phyloP scores from a whole-genome alignment of 2,888 invertebrate genomes.

The Athripsodes cinereus region DNA sequence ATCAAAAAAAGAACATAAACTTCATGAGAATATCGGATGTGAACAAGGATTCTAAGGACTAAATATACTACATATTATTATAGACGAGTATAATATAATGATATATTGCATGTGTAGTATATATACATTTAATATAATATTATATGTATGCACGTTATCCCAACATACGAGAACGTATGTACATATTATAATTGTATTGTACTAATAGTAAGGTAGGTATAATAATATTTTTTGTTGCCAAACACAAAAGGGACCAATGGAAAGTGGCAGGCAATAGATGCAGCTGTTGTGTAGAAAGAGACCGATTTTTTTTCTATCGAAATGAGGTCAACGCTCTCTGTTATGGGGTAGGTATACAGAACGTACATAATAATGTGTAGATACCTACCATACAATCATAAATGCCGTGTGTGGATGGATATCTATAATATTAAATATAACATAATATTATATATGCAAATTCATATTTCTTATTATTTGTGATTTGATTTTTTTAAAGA shows the following conservation, averaged over 20 bases:
- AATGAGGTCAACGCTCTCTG: constrained; percentile 24
- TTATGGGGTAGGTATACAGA: not conserved
- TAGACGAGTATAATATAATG: too few relatives aligned
- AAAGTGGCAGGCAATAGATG: constrained; percentile 12
- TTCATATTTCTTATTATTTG: too few relatives aligned
- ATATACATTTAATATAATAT: too few relatives aligned
- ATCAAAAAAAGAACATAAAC: not conserved
- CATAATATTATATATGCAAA: too few relatives aligned
- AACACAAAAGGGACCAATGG: constrained; percentile 17
- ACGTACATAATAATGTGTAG: constrained; percentile 2
- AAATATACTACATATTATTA: not conserved
- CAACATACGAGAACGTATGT: too few relatives aligned
- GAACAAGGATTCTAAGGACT: not conserved
- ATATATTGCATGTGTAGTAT: too few relatives aligned
- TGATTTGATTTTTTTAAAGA: too few relatives aligned
- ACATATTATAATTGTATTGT: too few relatives aligned
- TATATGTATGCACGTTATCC: too few relatives aligned
- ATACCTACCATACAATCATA: not conserved
- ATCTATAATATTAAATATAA: too few relatives aligned
- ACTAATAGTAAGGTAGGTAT: too few relatives aligned
- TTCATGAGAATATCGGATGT: not conserved
- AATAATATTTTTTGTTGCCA: constrained; percentile 16
- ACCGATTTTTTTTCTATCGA: constrained; percentile 20
- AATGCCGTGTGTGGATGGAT: too few relatives aligned
- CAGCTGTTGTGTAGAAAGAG: constrained; percentile 10